Conservation (phyloP, 2,797 vertebrate species). For the Artibeus lituratus region DNA sequence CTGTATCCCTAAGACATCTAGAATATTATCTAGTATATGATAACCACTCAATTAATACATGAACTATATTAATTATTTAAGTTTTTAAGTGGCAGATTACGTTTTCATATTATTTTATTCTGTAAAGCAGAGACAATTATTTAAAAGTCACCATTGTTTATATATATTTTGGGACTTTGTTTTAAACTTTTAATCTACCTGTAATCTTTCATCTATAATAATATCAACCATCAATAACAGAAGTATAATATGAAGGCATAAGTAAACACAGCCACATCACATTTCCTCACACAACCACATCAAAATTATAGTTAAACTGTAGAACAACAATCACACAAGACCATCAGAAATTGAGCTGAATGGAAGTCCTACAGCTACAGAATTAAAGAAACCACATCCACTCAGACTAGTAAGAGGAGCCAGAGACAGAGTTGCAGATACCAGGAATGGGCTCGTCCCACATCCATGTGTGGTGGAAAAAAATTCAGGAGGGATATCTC, state of each 20-base stretch:
- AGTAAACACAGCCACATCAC: background rate
- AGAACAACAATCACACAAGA: background rate
- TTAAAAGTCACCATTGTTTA: background rate
- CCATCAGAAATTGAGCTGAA: background rate
- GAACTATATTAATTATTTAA: background rate
- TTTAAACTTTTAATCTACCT: background rate
- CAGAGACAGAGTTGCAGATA: background rate
- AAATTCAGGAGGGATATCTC: background rate
- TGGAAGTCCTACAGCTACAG: background rate
- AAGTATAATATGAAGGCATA: background rate
- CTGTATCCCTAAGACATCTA: background rate
- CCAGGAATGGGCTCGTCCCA: background rate
- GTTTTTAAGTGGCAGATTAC: background rate
- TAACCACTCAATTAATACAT: background rate
- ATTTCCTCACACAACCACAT: background rate
- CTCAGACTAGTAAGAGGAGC: background rate
- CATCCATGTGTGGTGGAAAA: background rate
- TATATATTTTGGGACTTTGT: background rate
- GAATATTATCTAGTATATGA: background rate
- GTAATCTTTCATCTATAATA: background rate
- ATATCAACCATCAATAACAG: background rate
- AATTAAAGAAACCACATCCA: background rate
- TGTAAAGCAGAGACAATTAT: background rate
- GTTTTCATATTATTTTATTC: slow-evolving; percentile 29
- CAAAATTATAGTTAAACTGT: background rate